phyloP scores from a whole-genome alignment of 2,888 invertebrate genomes.

The Thysanoteuthis rhombus region DNA sequence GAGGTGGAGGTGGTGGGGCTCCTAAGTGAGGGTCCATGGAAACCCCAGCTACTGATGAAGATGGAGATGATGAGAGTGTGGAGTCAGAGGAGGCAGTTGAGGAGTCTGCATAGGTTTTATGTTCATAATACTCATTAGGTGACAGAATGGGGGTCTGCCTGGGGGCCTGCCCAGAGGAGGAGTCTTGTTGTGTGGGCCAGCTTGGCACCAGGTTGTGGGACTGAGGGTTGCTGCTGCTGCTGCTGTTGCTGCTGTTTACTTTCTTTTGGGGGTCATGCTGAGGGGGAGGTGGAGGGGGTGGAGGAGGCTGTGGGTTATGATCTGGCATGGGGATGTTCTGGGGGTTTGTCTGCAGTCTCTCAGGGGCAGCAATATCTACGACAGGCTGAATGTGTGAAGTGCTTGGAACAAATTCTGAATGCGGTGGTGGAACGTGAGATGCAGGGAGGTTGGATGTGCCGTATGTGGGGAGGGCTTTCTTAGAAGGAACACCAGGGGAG shows the following conservation, averaged over 20 bases:
- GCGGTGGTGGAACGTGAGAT: constrained; percentile 16
- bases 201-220: background rate
- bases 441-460: constrained; percentile 2
- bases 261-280: background rate
- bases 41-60: background rate
- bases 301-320: background rate
- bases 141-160: background rate
- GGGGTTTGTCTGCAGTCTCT: background rate
- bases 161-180: background rate
- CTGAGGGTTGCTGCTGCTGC: background rate
- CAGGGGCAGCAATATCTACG: background rate
- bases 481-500: background rate
- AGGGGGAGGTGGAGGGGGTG: constrained; percentile 19
- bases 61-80: constrained; percentile 14
- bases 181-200: background rate
- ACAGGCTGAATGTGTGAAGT: background rate
- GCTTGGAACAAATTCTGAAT: constrained; percentile 13
- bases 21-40: background rate
- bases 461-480: background rate
- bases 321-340: background rate
- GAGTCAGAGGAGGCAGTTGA: background rate
- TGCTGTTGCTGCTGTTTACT: background rate
- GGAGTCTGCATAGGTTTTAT: background rate
- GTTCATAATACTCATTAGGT: constrained; percentile 24
- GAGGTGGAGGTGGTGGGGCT: background rate